phyloP scores from a whole-genome alignment of 1,140 invertebrate genomes.

The Steinernema khuongi region DNA sequence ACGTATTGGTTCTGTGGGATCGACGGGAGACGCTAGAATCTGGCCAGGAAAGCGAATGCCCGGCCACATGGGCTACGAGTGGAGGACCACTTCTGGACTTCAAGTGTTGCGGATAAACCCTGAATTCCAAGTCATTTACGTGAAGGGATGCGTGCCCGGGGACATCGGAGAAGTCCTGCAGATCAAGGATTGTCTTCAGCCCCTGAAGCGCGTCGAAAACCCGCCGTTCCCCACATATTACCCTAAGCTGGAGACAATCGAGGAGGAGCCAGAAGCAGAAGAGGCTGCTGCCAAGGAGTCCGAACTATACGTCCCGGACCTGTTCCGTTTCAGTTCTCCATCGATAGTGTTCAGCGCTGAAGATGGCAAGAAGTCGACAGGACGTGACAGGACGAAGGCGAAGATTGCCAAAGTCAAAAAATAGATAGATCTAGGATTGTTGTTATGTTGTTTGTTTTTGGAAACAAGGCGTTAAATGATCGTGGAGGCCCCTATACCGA shows the following conservation, averaged over 20 bases:
- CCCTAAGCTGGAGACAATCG: slow-evolving; percentile 30
- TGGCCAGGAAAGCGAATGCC: slow-evolving; percentile 91
- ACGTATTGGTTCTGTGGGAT: slow-evolving; percentile 79
- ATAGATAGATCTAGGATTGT: slow-evolving; percentile 25
- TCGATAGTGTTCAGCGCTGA: slow-evolving; percentile 50
- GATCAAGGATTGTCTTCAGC: slow-evolving; percentile 42
- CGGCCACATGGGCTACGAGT: slow-evolving; percentile 85
- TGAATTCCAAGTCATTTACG: slow-evolving; percentile 56
- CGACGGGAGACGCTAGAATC: slow-evolving; percentile 71
- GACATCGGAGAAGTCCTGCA: slow-evolving; percentile 47
- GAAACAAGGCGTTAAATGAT: neutral
- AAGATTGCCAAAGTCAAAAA: slow-evolving; percentile 58
- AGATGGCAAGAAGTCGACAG: slow-evolving; percentile 42
- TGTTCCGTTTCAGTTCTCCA: slow-evolving; percentile 48
- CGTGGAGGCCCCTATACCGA: too few relatives aligned
- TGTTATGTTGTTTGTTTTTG: neutral
- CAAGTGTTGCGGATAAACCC: slow-evolving; percentile 59
- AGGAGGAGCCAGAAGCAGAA: slow-evolving; percentile 24
- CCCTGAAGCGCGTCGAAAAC: slow-evolving; percentile 41
- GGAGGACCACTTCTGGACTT: slow-evolving; percentile 69
- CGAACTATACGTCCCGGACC: slow-evolving; percentile 41
- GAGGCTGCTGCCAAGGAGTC: slow-evolving; percentile 7
- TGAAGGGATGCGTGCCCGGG: slow-evolving; percentile 49
- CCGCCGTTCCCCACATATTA: slow-evolving; percentile 52
- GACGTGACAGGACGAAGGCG: slow-evolving; percentile 46